These are phyloP conservation scores for Psittacula echo DNA, from an alignment of 2,797 vertebrate genomes.

Conservation along the genomic window DNA sequence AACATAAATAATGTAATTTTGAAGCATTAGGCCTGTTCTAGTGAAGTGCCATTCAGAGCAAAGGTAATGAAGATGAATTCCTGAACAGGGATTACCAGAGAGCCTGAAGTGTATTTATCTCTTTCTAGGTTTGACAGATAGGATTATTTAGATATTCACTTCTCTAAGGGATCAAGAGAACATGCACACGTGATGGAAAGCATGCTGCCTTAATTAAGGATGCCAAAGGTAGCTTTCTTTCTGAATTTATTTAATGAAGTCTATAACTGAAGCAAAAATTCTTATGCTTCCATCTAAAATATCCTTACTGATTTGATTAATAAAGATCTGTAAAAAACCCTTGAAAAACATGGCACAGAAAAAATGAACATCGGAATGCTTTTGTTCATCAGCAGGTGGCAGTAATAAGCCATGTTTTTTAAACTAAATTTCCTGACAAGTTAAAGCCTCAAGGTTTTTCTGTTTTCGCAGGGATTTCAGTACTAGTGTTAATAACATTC, in stretches of 20 bases:
- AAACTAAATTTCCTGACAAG: background rate
- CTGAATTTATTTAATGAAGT: background rate
- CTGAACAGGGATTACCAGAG: background rate
- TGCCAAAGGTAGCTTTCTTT: background rate
- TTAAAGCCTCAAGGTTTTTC: slow-evolving; percentile 36
- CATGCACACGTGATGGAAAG: background rate
- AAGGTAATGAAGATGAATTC: background rate
- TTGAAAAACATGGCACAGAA: background rate
- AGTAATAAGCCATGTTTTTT: slow-evolving; percentile 63
- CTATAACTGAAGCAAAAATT: background rate
- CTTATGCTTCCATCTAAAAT: background rate
- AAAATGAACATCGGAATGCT: background rate
- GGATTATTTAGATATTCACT: background rate
- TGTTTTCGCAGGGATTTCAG: slow-evolving; percentile 87
- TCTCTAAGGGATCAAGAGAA: background rate
- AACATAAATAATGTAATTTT: background rate
- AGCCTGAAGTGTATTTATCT: background rate
- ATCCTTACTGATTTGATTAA: background rate
- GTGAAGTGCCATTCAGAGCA: background rate
- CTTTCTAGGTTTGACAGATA: background rate
- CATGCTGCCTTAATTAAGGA: background rate
- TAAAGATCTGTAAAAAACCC: background rate
- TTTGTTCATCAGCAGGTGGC: slow-evolving; percentile 77
- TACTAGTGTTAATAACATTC: slow-evolving; percentile 80
- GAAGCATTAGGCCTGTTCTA: background rate